Evolutionary conservation across 35 echinoderm and acorn worm genomes (phyloP).

Genomic region (Ptychodera flava): DNA sequence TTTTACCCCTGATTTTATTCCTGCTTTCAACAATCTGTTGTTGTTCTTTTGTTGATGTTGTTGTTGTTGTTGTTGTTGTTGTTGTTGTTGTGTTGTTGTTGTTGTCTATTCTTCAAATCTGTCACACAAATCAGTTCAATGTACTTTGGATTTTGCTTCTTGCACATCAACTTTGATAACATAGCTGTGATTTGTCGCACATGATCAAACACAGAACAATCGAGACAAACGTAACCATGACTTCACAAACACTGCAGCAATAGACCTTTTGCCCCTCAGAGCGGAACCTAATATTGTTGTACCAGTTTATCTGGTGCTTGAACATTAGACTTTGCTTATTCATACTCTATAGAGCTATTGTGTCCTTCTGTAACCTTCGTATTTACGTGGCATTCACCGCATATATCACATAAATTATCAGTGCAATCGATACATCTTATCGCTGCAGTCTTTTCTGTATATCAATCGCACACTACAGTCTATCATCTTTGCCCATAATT

Average conservation of each 20-base stretch:
- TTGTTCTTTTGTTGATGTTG: too few relatives aligned
- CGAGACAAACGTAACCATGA: background rate
- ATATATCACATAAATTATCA: background rate
- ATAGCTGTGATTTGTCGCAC: background rate
- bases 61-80: too few relatives aligned
- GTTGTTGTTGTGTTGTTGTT: too few relatives aligned
- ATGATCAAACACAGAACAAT: background rate
- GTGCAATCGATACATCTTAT: background rate
- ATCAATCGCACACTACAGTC: background rate
- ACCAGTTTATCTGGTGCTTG: background rate
- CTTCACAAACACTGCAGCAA: background rate
- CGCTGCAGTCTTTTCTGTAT: background rate
- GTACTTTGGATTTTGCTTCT: background rate
- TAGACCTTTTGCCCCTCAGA: background rate
- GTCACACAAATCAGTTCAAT: too few relatives aligned
- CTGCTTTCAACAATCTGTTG: too few relatives aligned
- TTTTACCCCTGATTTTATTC: too few relatives aligned
- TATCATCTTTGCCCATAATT: background rate
- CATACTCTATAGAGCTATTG: background rate
- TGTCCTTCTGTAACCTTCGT: background rate
- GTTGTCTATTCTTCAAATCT: too few relatives aligned
- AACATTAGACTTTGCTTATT: background rate
- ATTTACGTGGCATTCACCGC: background rate
- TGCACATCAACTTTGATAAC: background rate
- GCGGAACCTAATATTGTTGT: background rate